Evolutionary conservation across 2,113 vertebrate genomes (phyloP), one percentile per base, ranked within the genome.

Genomic region (Martes martes): DNA sequence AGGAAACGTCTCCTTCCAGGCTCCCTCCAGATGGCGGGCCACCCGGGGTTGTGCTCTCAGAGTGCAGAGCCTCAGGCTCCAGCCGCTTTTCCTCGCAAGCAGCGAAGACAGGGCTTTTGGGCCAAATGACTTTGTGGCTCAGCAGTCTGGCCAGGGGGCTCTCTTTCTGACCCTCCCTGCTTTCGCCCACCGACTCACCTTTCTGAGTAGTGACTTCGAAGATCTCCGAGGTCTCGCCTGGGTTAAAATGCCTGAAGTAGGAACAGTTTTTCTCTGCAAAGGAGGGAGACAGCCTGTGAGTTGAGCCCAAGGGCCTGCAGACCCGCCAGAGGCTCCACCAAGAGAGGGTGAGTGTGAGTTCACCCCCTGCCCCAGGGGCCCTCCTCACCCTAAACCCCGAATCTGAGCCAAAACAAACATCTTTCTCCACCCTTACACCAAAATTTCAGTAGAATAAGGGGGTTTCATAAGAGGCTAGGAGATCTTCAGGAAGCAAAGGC

Each of bases 151-250:
- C 31, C 23, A 1, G 16, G 19, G 15, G 14, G 7, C 16, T 3
- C 19, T 19, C 24, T 57, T n/a, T 16, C 3, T 9, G 10, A 10
- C 59, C 78, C 15, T 1, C 50, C 33, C 26, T 1, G 33, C 55
- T 16, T 11, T 14, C 52, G 10, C 1, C 73, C 24, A 52, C 0
- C 0, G 65, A 86, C 99, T 95, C 98, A 99, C 99, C 99, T 99
- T 99, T 99, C 97, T 99, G 99, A 42, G 99, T 99, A 97, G 99
- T 99, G 69, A 99, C 99, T 98, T 99, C 98, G 95, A 99, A 99
- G 98, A 99, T 99, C 97, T 99, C 99, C 0, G 99, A 98, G 76
- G 99, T 99, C 97, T 99, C 98, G 24, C 99, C 99, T 0, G 99
- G 99, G 61, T 99, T 99, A 98, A 99, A 99, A 97, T 99, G 99